phyloP scores from a whole-genome alignment of 1,140 invertebrate genomes.

The Meloidogyne chitwoodi region DNA sequence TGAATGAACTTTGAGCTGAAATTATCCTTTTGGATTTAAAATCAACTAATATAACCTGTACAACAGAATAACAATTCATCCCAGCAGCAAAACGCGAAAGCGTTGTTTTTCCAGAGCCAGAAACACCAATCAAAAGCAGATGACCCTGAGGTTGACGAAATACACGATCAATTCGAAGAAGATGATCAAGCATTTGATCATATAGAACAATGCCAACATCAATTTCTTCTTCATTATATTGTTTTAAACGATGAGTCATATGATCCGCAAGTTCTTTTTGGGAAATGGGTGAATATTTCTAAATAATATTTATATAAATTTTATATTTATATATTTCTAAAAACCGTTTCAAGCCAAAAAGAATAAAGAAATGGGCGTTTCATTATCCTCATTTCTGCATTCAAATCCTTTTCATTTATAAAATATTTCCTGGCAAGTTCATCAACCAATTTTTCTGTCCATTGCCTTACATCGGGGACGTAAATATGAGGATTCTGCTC shows the following conservation, averaged over 20 bases:
- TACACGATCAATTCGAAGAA: conserved; percentile 93
- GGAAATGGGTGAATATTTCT: conserved; percentile 90
- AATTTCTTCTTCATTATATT: conserved; percentile 99
- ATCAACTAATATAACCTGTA: conserved; percentile 78
- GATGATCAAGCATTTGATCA: conserved; percentile 97
- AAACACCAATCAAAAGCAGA: conserved; percentile 88
- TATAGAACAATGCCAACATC: conserved; percentile 96
- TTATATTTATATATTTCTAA: neutral
- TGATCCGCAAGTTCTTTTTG: conserved; percentile 90
- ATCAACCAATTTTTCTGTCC: conserved; percentile 98
- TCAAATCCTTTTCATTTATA: conserved; percentile 71
- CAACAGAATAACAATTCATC: conserved; percentile 99
- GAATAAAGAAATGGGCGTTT: conserved; percentile 90
- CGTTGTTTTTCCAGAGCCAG: conserved; percentile 96
- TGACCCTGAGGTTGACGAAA: conserved; percentile 95
- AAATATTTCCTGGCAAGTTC: conserved; percentile 89
- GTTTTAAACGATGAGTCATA: conserved; percentile 89
- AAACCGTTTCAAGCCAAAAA: conserved; percentile 77
- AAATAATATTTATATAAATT: conserved; percentile 18
- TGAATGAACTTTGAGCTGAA: conserved; percentile 78
- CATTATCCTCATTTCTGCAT: conserved; percentile 80
- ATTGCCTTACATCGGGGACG: conserved; percentile 82
- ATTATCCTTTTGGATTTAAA: neutral
- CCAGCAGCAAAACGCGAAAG: conserved; percentile 97
- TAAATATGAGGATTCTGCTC: too few species aligned